These are phyloP conservation scores for Lepidochrysops patricia DNA, from an alignment of 2,888 invertebrate genomes.

Conservation along the genomic window DNA sequence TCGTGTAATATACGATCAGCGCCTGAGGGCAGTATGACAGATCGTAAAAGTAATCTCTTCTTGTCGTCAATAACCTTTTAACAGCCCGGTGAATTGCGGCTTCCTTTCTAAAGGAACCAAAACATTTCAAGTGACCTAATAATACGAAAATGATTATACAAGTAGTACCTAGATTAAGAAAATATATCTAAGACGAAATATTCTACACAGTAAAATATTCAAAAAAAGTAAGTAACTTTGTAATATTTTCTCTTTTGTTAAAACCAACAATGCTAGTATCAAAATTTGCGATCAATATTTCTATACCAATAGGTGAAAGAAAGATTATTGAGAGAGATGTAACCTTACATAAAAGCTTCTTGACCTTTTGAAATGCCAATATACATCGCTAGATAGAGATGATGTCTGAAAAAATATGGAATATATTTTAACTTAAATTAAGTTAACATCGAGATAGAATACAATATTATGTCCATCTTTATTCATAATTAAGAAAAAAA, in stretches of 20 bases:
- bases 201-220: too few relatives aligned
- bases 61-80: background rate
- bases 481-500: too few relatives aligned
- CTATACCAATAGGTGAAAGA: background rate
- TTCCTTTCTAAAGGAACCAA: background rate
- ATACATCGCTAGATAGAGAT: background rate
- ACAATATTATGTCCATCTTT: too few relatives aligned
- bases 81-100: background rate
- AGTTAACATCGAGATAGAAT: background rate
- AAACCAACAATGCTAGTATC: too few relatives aligned
- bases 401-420: background rate
- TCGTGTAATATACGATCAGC: background rate
- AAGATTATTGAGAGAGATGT: background rate
- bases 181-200: too few relatives aligned
- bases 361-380: background rate
- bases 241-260: too few relatives aligned
- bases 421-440: background rate
- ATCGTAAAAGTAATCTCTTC: background rate
- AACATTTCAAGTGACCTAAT: too few relatives aligned
- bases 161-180: background rate
- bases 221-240: too few relatives aligned
- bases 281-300: too few relatives aligned
- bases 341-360: background rate
- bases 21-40: background rate
- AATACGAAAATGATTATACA: background rate